Percentiles rank a stretch among this genome's conserved stretches.
Evolutionary conservation across 2,888 invertebrate species (phyloP).

Genomic region (Chrysomela aeneicollis): DNA sequence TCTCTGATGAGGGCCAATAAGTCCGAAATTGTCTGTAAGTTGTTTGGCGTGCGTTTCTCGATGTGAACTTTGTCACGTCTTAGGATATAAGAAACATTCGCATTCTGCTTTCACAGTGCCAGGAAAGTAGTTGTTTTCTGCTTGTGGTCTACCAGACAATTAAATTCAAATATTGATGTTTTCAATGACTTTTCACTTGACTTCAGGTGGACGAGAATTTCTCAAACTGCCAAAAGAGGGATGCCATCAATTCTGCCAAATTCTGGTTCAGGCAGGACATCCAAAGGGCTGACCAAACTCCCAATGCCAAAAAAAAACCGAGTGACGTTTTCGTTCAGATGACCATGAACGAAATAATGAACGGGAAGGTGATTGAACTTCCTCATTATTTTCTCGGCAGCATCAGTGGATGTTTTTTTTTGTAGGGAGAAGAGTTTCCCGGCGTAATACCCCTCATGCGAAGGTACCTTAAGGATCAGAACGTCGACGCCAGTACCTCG

Average conservation of each 20-base stretch:
- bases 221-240: constrained; percentile 90
- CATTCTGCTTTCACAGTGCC: too few relatives aligned
- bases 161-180: too few relatives aligned
- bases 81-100: too few relatives aligned
- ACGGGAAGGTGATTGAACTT: constrained; percentile 76
- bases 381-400: background rate
- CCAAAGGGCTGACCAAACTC: constrained; percentile 52
- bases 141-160: too few relatives aligned
- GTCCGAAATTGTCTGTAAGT: too few relatives aligned
- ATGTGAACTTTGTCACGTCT: too few relatives aligned
- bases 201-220: constrained; percentile 90
- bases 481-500: constrained; percentile 96
- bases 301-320: background rate
- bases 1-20: too few relatives aligned
- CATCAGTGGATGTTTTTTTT: constrained; percentile 3
- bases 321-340: constrained; percentile 60
- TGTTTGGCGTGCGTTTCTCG: too few relatives aligned
- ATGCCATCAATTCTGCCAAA: constrained; percentile 82
- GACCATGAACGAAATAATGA: constrained; percentile 95
- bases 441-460: constrained; percentile 94
- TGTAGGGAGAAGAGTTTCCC: constrained; percentile 85
- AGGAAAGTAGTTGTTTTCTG: too few relatives aligned
- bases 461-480: constrained; percentile 92
- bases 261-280: constrained; percentile 95
- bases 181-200: background rate